Evolutionary conservation across 2,113 vertebrate species (phyloP), one percentile per base, ranked within the genome.

Genomic region (Nibea albiflora): DNA sequence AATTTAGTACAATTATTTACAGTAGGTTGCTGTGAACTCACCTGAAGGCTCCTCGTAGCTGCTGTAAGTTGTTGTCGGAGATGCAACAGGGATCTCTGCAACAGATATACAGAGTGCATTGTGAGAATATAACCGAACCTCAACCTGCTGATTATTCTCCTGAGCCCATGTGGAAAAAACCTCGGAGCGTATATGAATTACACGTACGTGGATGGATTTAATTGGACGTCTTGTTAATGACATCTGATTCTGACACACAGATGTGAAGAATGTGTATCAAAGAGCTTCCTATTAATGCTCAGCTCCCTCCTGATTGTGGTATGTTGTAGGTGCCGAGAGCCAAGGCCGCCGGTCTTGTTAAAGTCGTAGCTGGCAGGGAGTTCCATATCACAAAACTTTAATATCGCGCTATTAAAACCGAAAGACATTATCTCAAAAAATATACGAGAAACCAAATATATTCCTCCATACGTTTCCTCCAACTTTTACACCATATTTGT

Each of bases 41-140:
- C 98, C 98, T 95, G 97, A 95, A 0, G 97, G 96, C 80, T 98
- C 97, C 84, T 99, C 97, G 0, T 96, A 95, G 88, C 96, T 98
- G 95, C 94, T 98, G 91, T 97, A 95, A 0, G 95, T 88, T 0
- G 97, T 96, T 65, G 98, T 97, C 0, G 97, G 97, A 0, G 97
- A 97, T 0, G 96, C 96, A 0, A 96, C 95, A 0, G 98, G 98
- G 80, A 99, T 99, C 91, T 99, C 98, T 99, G 94, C 24, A 52
- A 65, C 14, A 87, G 47, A 56, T 7, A 16, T n/a, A 26, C 24
- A 84, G 24, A 77, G 58, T 22, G 77, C 39, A 44, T 44, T 22
- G 20, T 24, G 28, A 22, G 17, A 73, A 66, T 67, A 58, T 15
- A 66, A 50, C 28, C 28, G 24, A 4, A 47, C 53, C 49, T 88